A percentile compares a stretch with the other conserved stretches of the same genome.
Conservation (phyloP, 2,797 vertebrate species). For the Leptatherina wallacei region DNA sequence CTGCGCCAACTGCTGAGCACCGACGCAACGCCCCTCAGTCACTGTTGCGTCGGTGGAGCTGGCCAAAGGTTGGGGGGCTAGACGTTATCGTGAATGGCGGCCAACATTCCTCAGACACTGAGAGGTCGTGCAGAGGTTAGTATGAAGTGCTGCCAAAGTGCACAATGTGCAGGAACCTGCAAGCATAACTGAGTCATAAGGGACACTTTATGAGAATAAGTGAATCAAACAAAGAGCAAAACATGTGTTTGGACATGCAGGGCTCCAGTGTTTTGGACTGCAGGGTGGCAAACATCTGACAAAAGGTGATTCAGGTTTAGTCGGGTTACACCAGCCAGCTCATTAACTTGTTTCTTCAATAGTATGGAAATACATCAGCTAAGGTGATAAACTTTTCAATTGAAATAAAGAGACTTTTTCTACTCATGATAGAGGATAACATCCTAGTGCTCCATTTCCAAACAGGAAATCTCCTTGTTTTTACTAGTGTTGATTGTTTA, state of each 20-base stretch:
- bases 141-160: constrained; percentile 42
- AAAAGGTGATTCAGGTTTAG: constrained; percentile 55
- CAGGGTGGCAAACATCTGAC: constrained; percentile 57
- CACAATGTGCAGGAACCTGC: constrained; percentile 34
- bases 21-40: constrained; percentile 54
- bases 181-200: constrained; percentile 7
- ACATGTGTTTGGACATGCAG: constrained; percentile 19
- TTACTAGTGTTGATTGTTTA: constrained; percentile 39
- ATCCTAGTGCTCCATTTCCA: constrained; percentile 17
- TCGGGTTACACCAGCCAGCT: constrained; percentile 39
- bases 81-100: constrained; percentile 49
- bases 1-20: constrained; percentile 59
- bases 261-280: constrained; percentile 28
- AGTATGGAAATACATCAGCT: constrained; percentile 39
- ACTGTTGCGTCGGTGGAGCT: constrained; percentile 17
- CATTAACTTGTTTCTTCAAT: constrained; percentile 49
- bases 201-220: constrained; percentile 10
- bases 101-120: constrained; percentile 66
- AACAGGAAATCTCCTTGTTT: constrained; percentile 16
- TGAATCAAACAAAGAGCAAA: constrained; percentile 18
- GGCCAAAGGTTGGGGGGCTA: constrained; percentile 38
- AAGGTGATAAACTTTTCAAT: constrained; percentile 44
- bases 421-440: constrained; percentile 14
- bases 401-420: constrained; percentile 9
- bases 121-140: constrained; percentile 63